phyloP scores from a whole-genome alignment of 2,888 invertebrate genomes.

The Lamellibrachia satsuma region DNA sequence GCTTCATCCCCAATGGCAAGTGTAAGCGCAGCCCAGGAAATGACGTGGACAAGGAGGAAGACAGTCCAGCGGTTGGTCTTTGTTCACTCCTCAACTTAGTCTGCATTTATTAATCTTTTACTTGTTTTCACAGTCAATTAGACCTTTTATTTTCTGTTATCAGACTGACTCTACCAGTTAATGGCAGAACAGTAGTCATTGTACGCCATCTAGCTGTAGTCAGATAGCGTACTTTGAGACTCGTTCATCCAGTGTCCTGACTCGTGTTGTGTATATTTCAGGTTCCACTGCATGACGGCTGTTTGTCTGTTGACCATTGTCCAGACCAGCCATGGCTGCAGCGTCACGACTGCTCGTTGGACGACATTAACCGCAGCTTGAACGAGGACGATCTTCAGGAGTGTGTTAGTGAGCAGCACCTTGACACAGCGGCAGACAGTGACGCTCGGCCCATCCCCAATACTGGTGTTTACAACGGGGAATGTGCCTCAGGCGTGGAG shows the following conservation, averaged over 20 bases:
- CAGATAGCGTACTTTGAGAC: not conserved
- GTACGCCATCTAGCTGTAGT: too few relatives aligned
- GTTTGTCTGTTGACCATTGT: not conserved
- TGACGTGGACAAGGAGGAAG: not conserved
- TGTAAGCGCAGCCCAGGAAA: not conserved
- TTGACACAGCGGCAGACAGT: not conserved
- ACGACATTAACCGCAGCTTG: not conserved
- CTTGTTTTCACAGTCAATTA: too few relatives aligned
- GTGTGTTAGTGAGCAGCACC: not conserved
- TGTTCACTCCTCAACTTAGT: not conserved
- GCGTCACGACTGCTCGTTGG: not conserved
- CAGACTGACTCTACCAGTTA: too few relatives aligned
- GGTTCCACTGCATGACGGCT: not conserved
- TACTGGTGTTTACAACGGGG: slow-evolving; percentile 5
- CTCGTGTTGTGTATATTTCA: not conserved
- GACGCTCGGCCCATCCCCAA: not conserved
- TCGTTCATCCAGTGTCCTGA: not conserved
- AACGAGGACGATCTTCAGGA: not conserved
- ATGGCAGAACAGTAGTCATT: too few relatives aligned
- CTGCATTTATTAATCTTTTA: not conserved
- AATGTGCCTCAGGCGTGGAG: not conserved
- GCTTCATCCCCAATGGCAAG: slow-evolving; percentile 1
- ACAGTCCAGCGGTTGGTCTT: not conserved
- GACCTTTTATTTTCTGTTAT: too few relatives aligned
- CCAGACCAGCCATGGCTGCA: not conserved